Conservation (phyloP, 2,888 invertebrate genomes). For the Strigamia maritima region DNA sequence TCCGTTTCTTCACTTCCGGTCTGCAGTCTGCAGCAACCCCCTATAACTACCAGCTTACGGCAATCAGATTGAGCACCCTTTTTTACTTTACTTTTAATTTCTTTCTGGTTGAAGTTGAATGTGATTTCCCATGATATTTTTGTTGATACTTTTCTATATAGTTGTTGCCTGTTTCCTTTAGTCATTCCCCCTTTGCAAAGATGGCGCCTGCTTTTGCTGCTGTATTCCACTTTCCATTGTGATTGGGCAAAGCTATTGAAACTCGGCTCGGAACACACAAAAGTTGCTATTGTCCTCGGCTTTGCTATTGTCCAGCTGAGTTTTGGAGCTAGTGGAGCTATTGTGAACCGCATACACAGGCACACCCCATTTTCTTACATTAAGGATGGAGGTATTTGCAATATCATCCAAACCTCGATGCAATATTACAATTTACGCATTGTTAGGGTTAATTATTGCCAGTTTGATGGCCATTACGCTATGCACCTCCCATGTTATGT, state of each 20-base stretch:
- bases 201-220: constrained; percentile 28
- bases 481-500: too few relatives aligned
- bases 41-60: too few relatives aligned
- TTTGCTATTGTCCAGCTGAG: constrained; percentile 32
- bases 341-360: constrained; percentile 29
- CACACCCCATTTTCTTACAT: constrained; percentile 34
- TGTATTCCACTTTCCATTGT: constrained; percentile 34
- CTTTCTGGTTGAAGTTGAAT: background rate
- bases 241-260: constrained; percentile 30
- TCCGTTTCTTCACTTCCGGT: background rate
- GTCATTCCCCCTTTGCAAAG: constrained; percentile 5
- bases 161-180: constrained; percentile 32
- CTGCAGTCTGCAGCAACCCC: too few relatives aligned
- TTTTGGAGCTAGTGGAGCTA: constrained; percentile 34
- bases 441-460: background rate
- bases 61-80: too few relatives aligned
- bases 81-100: background rate
- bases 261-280: constrained; percentile 32
- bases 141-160: background rate
- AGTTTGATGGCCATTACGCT: background rate
- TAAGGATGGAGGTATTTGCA: constrained; percentile 31
- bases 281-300: constrained; percentile 34
- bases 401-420: constrained; percentile 4
- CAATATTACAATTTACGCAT: background rate
- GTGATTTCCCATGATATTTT: constrained; percentile 1